Evolutionary conservation across 2,888 invertebrate species (phyloP), one percentile per base, ranked within the genome.

Genomic region (Hypomecis punctinalis): DNA sequence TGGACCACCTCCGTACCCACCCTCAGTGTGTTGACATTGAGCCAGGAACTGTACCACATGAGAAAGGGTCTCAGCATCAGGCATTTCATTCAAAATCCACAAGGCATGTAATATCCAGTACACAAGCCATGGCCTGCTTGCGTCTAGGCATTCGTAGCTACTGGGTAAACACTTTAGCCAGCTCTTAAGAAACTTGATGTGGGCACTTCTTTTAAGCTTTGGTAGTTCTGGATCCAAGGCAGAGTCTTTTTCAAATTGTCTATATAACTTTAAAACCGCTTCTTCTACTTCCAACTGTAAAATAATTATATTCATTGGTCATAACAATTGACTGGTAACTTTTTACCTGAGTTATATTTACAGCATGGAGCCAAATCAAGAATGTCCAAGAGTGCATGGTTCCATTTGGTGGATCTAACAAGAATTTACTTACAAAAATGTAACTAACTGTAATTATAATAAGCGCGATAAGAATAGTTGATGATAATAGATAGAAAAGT

Each of bases 21-120:
- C 98, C 52, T 94, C 93, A 9, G 95, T 94, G 83, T 95, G 94
- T 83, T 98, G 97, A 82, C 97, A 98, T 79, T 94, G 80, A 39
- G 86, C 77, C 10, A 93, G 74, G 63, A 93, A 93, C 47, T 86
- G 75, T 4, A 93, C 90, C 51, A 85, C 75, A 74, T 89, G 76
- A 13, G 90, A 88, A 49, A 91, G 74, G 60, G 81, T 90, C 67
- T 89, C 85, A 58, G 79, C 74, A 81, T 91, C 89, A 45, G 93
- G 93, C 89, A 93, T 86, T 49, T 91, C 90, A 78, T 91, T 88
- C 40, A 93, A 76, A 69, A 99, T 90, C 83, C 97, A 96, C 43
- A 99, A 93, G 5, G 98, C 95, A 91, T 99, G 98, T 42, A 99
- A 87, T 69, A 97, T 98, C 99, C 99, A 99, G 84, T 99, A 99